A percentile compares a stretch with the other conserved stretches of the same genome.
phyloP scores from a whole-genome alignment of 2,888 invertebrate genomes.

The Oasisia sp. region DNA sequence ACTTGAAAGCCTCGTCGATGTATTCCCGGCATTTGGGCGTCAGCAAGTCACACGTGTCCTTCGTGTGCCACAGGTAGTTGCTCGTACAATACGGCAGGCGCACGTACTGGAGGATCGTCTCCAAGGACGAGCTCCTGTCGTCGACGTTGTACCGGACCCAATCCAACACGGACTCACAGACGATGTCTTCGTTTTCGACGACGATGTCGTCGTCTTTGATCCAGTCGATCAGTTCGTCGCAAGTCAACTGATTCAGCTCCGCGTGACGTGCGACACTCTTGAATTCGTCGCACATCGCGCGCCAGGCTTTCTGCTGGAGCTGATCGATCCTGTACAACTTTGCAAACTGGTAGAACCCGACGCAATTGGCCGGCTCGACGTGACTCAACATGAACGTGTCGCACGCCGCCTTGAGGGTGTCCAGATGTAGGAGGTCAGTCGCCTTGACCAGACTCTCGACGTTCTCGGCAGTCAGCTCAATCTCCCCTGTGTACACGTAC shows the following conservation, averaged over 20 bases:
- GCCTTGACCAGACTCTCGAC: constrained; percentile 39
- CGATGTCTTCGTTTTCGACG: constrained; percentile 36
- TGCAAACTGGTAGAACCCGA: constrained; percentile 38
- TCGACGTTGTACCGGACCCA: constrained; percentile 32
- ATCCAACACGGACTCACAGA: constrained; percentile 34
- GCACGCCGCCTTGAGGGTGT: constrained; percentile 33
- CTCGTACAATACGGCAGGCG: constrained; percentile 36
- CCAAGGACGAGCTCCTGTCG: constrained; percentile 21
- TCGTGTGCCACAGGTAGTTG: constrained; percentile 35
- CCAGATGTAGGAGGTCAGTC: constrained; percentile 37
- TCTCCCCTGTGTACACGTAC: constrained; percentile 37
- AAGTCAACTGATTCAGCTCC: constrained; percentile 33
- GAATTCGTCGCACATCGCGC: constrained; percentile 34
- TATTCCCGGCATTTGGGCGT: constrained; percentile 24
- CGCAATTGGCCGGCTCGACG: constrained; percentile 37
- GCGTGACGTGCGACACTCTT: constrained; percentile 28
- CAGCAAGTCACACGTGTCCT: constrained; percentile 8
- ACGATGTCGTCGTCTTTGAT: constrained; percentile 34
- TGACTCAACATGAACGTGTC: constrained; percentile 37
- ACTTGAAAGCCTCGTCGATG: constrained; percentile 34
- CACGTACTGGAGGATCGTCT: constrained; percentile 24
- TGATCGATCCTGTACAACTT: constrained; percentile 32
- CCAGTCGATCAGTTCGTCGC: constrained; percentile 37
- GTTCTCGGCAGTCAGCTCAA: constrained; percentile 35
- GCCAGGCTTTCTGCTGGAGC: constrained; percentile 29